Base-by-base conservation (phyloP, 2,797 vertebrate species). In the Chaetodon trifasciatus region DNA sequence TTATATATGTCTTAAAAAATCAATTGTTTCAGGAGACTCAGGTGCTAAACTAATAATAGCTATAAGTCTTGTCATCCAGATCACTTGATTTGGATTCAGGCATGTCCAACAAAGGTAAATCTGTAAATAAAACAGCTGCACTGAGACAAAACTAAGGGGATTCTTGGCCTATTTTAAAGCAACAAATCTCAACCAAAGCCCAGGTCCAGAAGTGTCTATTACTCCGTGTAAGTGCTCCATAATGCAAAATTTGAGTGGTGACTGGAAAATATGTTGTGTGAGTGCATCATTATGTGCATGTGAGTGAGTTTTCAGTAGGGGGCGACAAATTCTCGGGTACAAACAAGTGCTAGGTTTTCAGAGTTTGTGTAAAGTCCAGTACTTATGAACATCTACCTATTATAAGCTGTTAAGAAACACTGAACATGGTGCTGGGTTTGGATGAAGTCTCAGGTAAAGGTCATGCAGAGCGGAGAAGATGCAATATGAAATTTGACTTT, bases 261-360 rank as follows among this genome's bases (percentile, higher is more conserved):
- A 57, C 46, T 72, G 71, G 61, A 78, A 65, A 79, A 65, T 56
- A 49, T 61, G 17, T 64, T 21, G 12, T 76, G 53, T 8, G 32
- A 72, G 37, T 21, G 28, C 1, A 21, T 28, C 67, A 5, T 32
- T 17, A 28, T 39, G 55, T 69, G 52, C 58, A 58, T 8, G 23
- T 24, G 8, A 19, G 42, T n/a, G n/a, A 70, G 7, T 69, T 73
- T 53, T 64, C 83, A 86, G 74, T 74, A 77, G 84, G 79, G 78
- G 81, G 71, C 70, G 58, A 37, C 40, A 23, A 64, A 84, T 42
- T 56, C 44, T 58, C 40, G 62, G 9, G 16, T 13, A 76, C 24
- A 16, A 53, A 64, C 7, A 13, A 39, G 8, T 28, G 8, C 17
- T 58, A 6, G 6, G 42, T 32, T 12, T 0, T 9, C 28, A 40